These are phyloP conservation scores for Protonemura montana DNA, from an alignment of 2,888 invertebrate species.

Conservation along the genomic window DNA sequence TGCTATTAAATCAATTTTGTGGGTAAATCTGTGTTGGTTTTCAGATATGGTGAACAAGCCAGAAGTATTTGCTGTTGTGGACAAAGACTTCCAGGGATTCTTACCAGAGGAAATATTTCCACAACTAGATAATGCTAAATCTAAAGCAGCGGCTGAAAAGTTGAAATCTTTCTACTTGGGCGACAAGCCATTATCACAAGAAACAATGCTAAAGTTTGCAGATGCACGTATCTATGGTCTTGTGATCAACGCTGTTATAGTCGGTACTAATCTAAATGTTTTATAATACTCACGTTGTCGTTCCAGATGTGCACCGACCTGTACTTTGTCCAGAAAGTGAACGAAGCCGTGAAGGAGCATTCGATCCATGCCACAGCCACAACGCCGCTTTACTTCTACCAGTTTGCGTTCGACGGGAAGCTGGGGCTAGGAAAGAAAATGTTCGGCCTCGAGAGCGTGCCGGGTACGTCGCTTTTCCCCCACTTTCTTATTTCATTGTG, in stretches of 20 bases:
- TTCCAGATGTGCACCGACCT: slow-evolving; percentile 45
- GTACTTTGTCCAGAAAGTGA: slow-evolving; percentile 42
- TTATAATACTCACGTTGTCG: too few species aligned
- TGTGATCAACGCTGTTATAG: too few species aligned
- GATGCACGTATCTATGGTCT: slow-evolving; percentile 43
- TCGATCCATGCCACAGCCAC: background rate
- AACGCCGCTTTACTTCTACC: slow-evolving; percentile 14
- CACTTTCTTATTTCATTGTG: background rate
- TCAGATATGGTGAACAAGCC: slow-evolving; percentile 44
- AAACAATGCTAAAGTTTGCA: slow-evolving; percentile 38
- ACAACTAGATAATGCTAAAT: slow-evolving; percentile 8
- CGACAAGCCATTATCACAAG: slow-evolving; percentile 41
- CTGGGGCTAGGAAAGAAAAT: background rate
- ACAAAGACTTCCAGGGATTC: slow-evolving; percentile 40
- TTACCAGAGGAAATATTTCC: slow-evolving; percentile 34
- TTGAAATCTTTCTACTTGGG: slow-evolving; percentile 44
- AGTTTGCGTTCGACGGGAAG: slow-evolving; percentile 29
- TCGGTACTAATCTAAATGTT: background rate
- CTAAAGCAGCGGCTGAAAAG: slow-evolving; percentile 38
- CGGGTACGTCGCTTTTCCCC: background rate
- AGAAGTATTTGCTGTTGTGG: slow-evolving; percentile 22
- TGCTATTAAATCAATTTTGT: background rate
- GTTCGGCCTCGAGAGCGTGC: background rate
- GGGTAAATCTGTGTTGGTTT: slow-evolving; percentile 1
- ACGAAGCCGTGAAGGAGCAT: slow-evolving; percentile 39